Conservation (phyloP, 30 jellyfish, hydroid and myxozoan species). For the Chironex yamaguchii region DNA sequence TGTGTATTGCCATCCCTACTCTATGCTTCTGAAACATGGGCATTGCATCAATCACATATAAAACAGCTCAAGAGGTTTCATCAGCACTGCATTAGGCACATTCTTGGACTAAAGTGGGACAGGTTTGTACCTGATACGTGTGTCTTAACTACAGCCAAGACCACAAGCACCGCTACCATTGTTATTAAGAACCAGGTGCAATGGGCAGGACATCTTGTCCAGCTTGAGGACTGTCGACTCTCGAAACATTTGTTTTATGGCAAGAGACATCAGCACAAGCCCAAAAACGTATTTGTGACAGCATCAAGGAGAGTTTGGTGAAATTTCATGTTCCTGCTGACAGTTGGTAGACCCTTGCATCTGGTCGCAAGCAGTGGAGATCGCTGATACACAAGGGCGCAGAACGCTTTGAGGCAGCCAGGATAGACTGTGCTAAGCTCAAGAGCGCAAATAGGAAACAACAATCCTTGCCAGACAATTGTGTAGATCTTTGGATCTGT, state of each 20-base stretch:
- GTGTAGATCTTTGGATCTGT: background rate
- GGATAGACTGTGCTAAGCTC: background rate
- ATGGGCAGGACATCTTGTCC: background rate
- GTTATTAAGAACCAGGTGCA: background rate
- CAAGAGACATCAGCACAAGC: background rate
- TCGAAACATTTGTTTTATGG: background rate
- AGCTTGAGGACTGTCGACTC: background rate
- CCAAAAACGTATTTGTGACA: background rate
- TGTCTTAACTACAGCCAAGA: background rate
- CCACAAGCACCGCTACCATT: background rate
- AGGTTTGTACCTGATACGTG: background rate
- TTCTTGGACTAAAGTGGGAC: background rate
- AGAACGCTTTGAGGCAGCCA: background rate
- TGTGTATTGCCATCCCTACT: background rate
- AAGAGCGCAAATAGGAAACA: background rate
- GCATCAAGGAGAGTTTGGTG: background rate
- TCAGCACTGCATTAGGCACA: background rate
- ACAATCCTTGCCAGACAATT: background rate
- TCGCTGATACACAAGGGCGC: background rate
- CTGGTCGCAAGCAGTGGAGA: background rate
- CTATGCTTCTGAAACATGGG: background rate
- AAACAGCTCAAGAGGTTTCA: background rate
- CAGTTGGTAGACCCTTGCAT: background rate
- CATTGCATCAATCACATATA: background rate
- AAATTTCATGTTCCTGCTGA: background rate